These are phyloP conservation scores for Sesamia nonagrioides DNA, from an alignment of 1,140 invertebrate genomes.

Conservation along the genomic window DNA sequence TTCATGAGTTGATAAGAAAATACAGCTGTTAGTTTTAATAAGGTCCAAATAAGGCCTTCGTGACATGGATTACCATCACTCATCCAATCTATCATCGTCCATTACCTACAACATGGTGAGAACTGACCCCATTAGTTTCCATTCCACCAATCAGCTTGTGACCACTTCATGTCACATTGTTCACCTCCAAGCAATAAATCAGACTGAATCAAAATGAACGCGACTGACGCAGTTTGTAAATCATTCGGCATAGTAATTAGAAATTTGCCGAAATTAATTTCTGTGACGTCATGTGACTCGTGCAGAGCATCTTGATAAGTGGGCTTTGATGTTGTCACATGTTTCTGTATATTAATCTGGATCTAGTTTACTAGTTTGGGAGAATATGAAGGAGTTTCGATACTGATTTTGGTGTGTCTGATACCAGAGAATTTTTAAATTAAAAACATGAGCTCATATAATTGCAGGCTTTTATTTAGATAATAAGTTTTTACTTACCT, in stretches of 20 bases:
- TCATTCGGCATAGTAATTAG: slow-evolving; percentile 47
- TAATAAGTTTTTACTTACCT: too few relatives aligned
- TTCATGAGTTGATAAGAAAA: neutral
- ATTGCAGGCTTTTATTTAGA: too few relatives aligned
- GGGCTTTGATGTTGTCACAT: slow-evolving; percentile 20
- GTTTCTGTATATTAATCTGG: neutral
- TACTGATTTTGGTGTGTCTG: neutral
- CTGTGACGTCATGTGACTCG: slow-evolving; percentile 27
- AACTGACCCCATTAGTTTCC: slow-evolving; percentile 8
- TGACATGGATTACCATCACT: neutral
- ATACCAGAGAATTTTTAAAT: too few relatives aligned
- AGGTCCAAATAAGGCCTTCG: neutral
- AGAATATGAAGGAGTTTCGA: neutral
- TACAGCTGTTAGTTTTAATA: neutral
- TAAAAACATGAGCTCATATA: too few relatives aligned
- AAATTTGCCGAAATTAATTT: slow-evolving; percentile 48
- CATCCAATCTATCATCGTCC: slow-evolving; percentile 10
- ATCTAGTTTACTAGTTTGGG: slow-evolving; percentile 16
- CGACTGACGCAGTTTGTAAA: slow-evolving; percentile 36
- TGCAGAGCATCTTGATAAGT: slow-evolving; percentile 22
- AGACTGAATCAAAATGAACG: slow-evolving; percentile 41
- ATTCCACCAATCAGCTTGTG: neutral
- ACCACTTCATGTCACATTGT: slow-evolving; percentile 3
- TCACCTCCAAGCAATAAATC: slow-evolving; percentile 24
- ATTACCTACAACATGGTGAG: neutral